These are phyloP conservation scores for Coptotermes formosanus DNA, from an alignment of 1,140 invertebrate genomes.

Conservation along the genomic window DNA sequence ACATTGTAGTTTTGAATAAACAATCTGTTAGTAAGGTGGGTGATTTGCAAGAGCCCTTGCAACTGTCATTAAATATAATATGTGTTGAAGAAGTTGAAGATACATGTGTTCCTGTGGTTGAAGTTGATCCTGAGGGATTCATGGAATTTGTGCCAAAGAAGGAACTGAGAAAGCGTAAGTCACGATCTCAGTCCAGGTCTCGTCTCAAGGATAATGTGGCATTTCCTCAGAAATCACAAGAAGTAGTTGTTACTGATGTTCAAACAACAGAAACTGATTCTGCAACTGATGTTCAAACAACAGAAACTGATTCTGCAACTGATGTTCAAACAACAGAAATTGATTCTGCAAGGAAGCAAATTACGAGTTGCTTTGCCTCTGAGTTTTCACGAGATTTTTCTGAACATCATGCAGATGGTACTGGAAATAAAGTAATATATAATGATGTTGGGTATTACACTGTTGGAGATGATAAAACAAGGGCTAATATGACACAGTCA, in stretches of 20 bases:
- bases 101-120: slow-evolving; percentile 43
- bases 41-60: background rate
- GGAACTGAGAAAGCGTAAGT: slow-evolving; percentile 48
- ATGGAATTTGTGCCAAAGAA: slow-evolving; percentile 49
- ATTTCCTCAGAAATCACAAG: background rate
- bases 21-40: background rate
- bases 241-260: background rate
- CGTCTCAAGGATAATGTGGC: slow-evolving; percentile 21
- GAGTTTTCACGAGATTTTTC: background rate
- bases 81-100: slow-evolving; percentile 22
- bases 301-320: background rate
- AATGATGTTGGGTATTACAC: no score
- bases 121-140: slow-evolving; percentile 53
- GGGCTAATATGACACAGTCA: no score
- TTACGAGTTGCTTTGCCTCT: no score
- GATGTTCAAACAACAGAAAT: background rate
- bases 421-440: background rate
- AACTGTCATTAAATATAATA: background rate
- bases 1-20: background rate
- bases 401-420: background rate
- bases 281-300: background rate
- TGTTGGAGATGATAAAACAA: no score
- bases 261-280: no score
- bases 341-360: background rate
- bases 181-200: slow-evolving; percentile 49